Base-by-base conservation (phyloP, 2,113 vertebrate genomes). In the Thymallus thymallus region DNA sequence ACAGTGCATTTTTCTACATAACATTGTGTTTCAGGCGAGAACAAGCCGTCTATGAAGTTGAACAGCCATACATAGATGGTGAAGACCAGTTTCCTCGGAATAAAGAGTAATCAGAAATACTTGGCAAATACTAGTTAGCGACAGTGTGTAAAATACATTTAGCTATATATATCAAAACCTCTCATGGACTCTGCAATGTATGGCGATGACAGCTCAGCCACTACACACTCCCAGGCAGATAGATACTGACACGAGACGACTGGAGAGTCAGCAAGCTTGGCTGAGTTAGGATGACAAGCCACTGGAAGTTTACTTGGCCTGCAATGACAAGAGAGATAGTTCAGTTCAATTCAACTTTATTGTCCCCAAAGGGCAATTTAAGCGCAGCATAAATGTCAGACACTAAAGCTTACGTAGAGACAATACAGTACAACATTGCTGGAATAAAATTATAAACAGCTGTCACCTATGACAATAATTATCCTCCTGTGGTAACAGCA, bases 221-320 rank as follows among this genome's bases (percentile, higher is more conserved):
- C 35, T 46, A 56, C 7, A 71, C 51, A 35, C 76, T 87, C 35
- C 35, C 20, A 18, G 51, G 16, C 24, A 35, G 84, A 84, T 83
- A 78, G 84, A 88, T 84, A 79, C 71, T 85, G 84, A 91, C 80
- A 89, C 74, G 6, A 88, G 88, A 92, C 76, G 73, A 88, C 81
- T 87, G 86, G 87, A 86, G 83, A 83, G 71, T 83, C 88, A 84
- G 80, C 83, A 18, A 82, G 79, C 78, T 68, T 79, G n/a, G 72
- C 72, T 69, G n/a, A 41, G 71, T 73, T 46, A 84, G 72, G 74
- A 74, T 71, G 81, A 86, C 78, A 35, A 86, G 77, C 69, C 74
- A 82, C 86, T 88, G 88, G 84, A 77, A 71, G 82, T 85, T 87
- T 79, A 87, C 89, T 91, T 89, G 89, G 89, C 89, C 91, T 92